Base-by-base conservation (phyloP, 37 sponge, comb jelly and placozoan species). In the Tethya wilhelma region DNA sequence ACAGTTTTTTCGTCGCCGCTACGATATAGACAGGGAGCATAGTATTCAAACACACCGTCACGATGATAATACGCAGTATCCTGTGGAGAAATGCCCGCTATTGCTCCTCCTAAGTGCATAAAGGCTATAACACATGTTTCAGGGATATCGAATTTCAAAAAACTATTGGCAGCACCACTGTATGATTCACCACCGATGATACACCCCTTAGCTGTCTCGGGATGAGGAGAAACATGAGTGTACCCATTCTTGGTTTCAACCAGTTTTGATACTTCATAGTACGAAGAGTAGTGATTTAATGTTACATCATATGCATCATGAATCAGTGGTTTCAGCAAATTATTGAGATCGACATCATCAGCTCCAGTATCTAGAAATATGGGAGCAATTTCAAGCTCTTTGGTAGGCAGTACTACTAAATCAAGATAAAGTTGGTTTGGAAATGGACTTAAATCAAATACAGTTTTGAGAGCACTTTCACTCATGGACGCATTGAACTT, bases 351-450 rank as follows among this genome's bases (percentile, higher is more conserved):
- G n/a, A n/a, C n/a, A n/a, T n/a, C 53, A 49, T 49, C 53, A 9
- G 53, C 14, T 9, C 9, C 9, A 49, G 9, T 49, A 19, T 14
- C 53, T 19, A 49, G 53, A 49, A 19, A 49, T 19, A 49, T 19
- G 53, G 53, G 53, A 19, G 9, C 14, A 49, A 49, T 9, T 19
- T 49, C 9, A 14, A 49, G n/a, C n/a, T n/a, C 14, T 49, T 14
- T 49, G 9, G 53, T 19, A 49, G 53, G 53, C 9, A 49, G 14
- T 39, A 75, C 34, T 22, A 39, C 59, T 20, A 75, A 38, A 37
- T 58, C 76, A 6, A 75, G 60, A 33, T 75, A 58, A 22, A 75
- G 38, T 37, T 75, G 59, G 31, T 75, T 75, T 7, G 76, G 76
- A 38, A 75, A 58, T 36, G 20, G n/a, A n/a, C 20, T n/a, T 58